These are phyloP conservation scores for Orientallactaga bullata DNA, from an alignment of 2,113 vertebrate genomes.

Conservation along the genomic window DNA sequence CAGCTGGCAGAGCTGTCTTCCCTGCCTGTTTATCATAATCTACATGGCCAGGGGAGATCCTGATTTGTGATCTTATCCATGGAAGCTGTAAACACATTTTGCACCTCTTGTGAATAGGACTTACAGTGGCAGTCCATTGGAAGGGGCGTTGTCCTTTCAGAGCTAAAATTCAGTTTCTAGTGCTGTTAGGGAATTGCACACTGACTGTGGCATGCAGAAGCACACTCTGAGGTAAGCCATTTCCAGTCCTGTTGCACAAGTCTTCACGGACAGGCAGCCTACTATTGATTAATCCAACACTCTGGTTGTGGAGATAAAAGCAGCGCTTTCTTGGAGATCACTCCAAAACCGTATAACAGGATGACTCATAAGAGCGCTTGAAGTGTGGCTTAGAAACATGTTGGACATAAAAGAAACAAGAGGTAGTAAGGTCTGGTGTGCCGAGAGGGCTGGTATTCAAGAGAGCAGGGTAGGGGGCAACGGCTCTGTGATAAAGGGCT, in stretches of 20 bases:
- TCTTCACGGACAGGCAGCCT: neutral
- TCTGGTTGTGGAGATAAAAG: neutral
- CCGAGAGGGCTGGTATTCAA: neutral
- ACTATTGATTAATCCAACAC: neutral
- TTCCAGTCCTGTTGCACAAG: neutral
- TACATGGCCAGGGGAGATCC: neutral
- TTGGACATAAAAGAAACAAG: neutral
- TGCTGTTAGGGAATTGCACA: neutral
- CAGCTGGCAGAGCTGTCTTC: neutral
- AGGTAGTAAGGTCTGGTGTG: neutral
- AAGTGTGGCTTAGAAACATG: neutral
- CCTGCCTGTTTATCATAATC: neutral
- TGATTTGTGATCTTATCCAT: neutral
- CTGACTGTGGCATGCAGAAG: neutral
- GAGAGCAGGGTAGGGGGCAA: neutral
- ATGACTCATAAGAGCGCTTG: neutral
- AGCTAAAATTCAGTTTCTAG: neutral
- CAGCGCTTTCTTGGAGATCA: neutral
- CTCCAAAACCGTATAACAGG: neutral
- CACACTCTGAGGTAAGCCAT: neutral
- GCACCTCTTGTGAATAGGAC: neutral
- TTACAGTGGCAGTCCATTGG: neutral
- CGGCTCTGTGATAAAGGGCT: neutral
- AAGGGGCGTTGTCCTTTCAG: neutral
- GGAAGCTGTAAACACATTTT: neutral